Base-by-base conservation (phyloP, 2,797 vertebrate species). In the Phrynocephalus forsythii region DNA sequence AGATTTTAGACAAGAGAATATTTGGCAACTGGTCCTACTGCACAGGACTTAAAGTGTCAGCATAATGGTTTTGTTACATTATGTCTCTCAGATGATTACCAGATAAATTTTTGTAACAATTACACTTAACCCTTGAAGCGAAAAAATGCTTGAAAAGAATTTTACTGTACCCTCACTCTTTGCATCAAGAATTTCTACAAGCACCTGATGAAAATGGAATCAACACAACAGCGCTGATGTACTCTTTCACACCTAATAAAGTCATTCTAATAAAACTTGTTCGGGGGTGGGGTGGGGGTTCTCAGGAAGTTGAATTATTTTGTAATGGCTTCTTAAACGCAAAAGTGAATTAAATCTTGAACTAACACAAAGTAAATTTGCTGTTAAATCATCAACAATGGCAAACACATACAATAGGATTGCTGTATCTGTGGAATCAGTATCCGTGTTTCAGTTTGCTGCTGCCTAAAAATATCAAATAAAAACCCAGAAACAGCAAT, bases 261-360 rank as follows among this genome's bases (percentile, higher is more conserved):
- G n/a, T 85, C 28, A 77, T 76, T 77, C 83, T 56, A 85, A 67
- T 76, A 28, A 50, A 56, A 10, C 56, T 66, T 84, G 60, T 38
- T 66, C 75, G 16, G 24, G 38, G 26, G 33, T 3, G 38, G 33
- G 16, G 15, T 28, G 20, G 33, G 38, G 38, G 33, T 73, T 76
- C 83, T 26, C 83, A 76, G 60, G 83, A 66, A 20, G 11, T 68
- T 68, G 16, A 44, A 48, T n/a, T 68, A 68, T 67, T 68, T 68
- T 78, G 44, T 78, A 68, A 85, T 68, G 44, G 48, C 24, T 79
- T 48, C 84, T 68, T 86, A 56, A 79, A 71, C 38, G 33, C 20
- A 85, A 22, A 85, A 52, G 16, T 68, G 33, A 22, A 79, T 71
- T 79, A 33, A 26, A 48, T 33, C 48, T 68, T 50, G 1, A 24